phyloP scores from a whole-genome alignment of 2,113 vertebrate species.

The Vanacampus margaritifer region DNA sequence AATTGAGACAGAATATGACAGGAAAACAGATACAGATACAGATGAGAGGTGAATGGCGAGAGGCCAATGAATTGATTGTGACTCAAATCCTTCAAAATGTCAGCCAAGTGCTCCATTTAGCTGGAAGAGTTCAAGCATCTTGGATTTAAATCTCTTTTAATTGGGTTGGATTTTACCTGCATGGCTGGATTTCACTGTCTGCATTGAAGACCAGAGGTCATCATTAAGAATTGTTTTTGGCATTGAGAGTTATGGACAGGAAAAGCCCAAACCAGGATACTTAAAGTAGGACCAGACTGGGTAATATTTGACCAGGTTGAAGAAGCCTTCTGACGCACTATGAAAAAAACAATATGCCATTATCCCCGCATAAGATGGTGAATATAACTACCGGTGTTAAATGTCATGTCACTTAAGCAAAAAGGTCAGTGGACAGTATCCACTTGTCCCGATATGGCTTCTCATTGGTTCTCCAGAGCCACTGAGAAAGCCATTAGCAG shows the following conservation, averaged over 20 bases:
- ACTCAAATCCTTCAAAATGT: constrained; percentile 40
- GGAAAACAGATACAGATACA: constrained; percentile 23
- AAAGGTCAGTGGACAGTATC: constrained; percentile 22
- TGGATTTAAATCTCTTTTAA: constrained; percentile 63
- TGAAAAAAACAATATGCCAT: constrained; percentile 40
- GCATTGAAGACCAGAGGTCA: constrained; percentile 43
- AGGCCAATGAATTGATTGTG: constrained; percentile 18
- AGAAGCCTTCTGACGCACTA: constrained; percentile 15
- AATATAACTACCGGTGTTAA: constrained; percentile 25
- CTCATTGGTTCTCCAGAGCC: constrained; percentile 25
- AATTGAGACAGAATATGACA: constrained; percentile 11
- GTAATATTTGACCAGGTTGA: constrained; percentile 37
- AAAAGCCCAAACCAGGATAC: constrained; percentile 38
- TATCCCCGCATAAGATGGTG: constrained; percentile 29
- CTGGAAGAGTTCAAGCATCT: constrained; percentile 53
- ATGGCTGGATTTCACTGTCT: constrained; percentile 55
- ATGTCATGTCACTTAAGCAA: constrained; percentile 22
- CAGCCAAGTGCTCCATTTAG: constrained; percentile 47
- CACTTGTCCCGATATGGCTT: constrained; percentile 30
- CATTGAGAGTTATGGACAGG: constrained; percentile 33
- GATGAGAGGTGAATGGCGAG: constrained; percentile 22
- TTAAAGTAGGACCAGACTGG: constrained; percentile 48
- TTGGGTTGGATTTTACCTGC: constrained; percentile 40
- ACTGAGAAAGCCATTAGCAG: constrained; percentile 56
- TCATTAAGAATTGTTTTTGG: constrained; percentile 49